phyloP scores from a whole-genome alignment of 2,113 vertebrate genomes.

The Stigmatopora argus region DNA sequence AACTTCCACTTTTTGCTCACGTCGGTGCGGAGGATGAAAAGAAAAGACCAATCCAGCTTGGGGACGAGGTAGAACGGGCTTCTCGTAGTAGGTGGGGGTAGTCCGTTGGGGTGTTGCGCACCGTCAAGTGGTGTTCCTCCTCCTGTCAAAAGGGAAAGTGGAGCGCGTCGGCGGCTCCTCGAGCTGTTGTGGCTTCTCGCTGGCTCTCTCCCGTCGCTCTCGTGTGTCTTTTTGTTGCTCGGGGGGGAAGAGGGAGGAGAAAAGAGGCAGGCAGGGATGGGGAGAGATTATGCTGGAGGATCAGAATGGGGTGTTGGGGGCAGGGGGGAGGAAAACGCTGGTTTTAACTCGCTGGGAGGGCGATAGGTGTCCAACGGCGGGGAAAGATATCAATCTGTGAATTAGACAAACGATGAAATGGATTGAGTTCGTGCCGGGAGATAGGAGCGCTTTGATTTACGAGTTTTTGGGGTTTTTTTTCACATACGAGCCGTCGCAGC shows the following conservation, averaged over 20 bases:
- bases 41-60: slow-evolving; percentile 16
- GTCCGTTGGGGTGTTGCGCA: slow-evolving; percentile 17
- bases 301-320: too few species aligned
- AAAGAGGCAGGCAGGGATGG: slow-evolving; percentile 24
- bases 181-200: slow-evolving; percentile 39
- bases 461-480: too few species aligned
- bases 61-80: background rate
- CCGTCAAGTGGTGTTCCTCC: slow-evolving; percentile 24
- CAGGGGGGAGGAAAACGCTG: too few species aligned
- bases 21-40: background rate
- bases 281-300: slow-evolving; percentile 15
- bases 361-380: too few species aligned
- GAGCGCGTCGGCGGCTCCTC: slow-evolving; percentile 48
- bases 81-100: slow-evolving; percentile 10
- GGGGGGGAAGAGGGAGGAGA: slow-evolving; percentile 14
- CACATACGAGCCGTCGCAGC: too few species aligned
- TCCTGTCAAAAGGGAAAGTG: slow-evolving; percentile 61
- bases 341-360: too few species aligned
- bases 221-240: slow-evolving; percentile 63
- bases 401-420: too few species aligned
- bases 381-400: too few species aligned
- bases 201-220: slow-evolving; percentile 32
- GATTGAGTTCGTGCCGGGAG: too few species aligned
- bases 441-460: too few species aligned
- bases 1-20: background rate